phyloP scores from a whole-genome alignment of 2,797 vertebrate genomes.

The Eulemur mongoz region DNA sequence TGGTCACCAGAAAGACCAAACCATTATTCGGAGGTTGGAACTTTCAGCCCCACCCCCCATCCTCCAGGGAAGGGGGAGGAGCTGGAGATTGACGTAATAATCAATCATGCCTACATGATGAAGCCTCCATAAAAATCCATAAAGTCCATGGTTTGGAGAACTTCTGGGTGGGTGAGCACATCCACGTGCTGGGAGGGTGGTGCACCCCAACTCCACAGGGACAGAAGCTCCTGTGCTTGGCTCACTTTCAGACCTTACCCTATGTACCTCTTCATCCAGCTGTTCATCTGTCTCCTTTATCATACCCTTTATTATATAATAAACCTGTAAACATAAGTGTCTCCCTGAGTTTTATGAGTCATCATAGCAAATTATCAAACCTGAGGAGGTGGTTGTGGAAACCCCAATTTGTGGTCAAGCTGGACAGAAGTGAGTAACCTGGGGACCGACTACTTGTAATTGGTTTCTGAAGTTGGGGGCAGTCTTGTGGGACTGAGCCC shows the following conservation, averaged over 20 bases:
- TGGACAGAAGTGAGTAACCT: background rate
- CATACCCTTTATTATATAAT: background rate
- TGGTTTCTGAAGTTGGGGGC: background rate
- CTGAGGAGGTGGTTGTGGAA: background rate
- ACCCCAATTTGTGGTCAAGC: background rate
- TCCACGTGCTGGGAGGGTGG: background rate
- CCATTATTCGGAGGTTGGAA: background rate
- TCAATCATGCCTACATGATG: background rate
- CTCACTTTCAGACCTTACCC: background rate
- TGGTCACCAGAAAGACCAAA: background rate
- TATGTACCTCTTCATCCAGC: background rate
- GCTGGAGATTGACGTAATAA: background rate
- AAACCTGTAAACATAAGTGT: background rate
- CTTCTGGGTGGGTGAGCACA: background rate
- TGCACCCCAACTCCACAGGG: background rate
- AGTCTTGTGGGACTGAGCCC: background rate
- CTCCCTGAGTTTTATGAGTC: background rate
- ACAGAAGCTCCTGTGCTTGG: background rate
- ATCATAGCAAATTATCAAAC: background rate
- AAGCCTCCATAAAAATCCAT: background rate
- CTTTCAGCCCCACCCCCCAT: background rate
- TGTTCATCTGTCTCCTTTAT: background rate
- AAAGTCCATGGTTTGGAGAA: background rate
- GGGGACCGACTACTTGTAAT: background rate
- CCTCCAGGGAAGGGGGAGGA: background rate